phyloP scores from a whole-genome alignment of 2,113 vertebrate species.

The Zapornia atra region DNA sequence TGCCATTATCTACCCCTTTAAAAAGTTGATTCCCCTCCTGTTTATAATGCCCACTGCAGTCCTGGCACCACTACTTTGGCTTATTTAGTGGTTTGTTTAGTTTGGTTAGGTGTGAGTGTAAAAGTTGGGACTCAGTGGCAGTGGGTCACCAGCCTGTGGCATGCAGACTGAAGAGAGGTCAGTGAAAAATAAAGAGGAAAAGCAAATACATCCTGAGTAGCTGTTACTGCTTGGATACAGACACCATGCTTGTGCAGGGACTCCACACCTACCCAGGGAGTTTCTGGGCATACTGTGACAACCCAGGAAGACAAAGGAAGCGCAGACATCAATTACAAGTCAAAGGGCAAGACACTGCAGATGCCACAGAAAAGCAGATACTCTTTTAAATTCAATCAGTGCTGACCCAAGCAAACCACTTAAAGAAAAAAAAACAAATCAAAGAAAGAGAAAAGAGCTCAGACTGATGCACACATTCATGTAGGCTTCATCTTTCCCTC shows the following conservation, averaged over 20 bases:
- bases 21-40: no score
- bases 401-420: neutral
- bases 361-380: constrained; percentile 1
- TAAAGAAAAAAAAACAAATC: neutral
- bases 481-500: neutral
- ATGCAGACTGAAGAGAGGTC: neutral
- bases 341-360: neutral
- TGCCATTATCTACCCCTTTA: no score
- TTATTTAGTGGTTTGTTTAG: neutral
- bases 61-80: neutral
- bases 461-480: neutral
- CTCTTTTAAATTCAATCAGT: neutral
- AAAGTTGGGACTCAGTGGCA: neutral
- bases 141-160: neutral
- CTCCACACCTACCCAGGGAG: neutral
- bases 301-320: neutral
- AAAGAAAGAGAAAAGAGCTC: neutral
- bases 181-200: neutral
- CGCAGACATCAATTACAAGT: neutral
- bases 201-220: neutral
- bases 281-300: neutral
- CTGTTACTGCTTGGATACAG: neutral
- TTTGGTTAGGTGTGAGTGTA: neutral
- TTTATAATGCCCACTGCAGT: neutral
- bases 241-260: fast-evolving